A percentile compares a stretch with the other conserved stretches of the same genome.
Conservation (phyloP, 2,888 invertebrate genomes). For the Cistogaster globosa region DNA sequence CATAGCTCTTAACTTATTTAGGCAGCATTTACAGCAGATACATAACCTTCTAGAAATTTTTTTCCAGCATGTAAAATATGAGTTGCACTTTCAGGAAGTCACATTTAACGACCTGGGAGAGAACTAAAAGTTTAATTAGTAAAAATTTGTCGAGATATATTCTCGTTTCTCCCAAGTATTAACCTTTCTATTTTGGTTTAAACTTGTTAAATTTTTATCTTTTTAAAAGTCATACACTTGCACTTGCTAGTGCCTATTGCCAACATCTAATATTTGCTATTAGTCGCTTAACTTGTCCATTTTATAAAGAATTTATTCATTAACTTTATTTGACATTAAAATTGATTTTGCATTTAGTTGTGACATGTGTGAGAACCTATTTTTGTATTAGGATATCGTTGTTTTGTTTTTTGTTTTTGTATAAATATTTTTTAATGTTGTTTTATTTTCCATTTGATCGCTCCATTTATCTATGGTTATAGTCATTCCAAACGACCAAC, state of each 20-base stretch:
- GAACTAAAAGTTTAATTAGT: too few relatives aligned
- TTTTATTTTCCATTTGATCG: conserved; percentile 54
- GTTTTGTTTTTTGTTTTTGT: conserved; percentile 4
- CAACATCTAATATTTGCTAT: background rate
- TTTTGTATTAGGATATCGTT: conserved; percentile 17
- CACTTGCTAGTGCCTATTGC: background rate
- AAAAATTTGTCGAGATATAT: too few relatives aligned
- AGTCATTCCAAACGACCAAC: conserved; percentile 43
- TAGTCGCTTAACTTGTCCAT: conserved; percentile 21
- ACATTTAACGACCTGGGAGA: too few relatives aligned
- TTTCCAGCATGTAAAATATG: too few relatives aligned
- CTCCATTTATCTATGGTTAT: conserved; percentile 54
- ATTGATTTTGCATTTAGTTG: conserved; percentile 68
- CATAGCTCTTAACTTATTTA: too few relatives aligned
- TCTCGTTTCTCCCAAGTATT: too few relatives aligned
- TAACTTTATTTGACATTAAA: conserved; percentile 67
- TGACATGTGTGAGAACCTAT: conserved; percentile 69
- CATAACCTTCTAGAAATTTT: too few relatives aligned
- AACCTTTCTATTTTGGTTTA: too few relatives aligned
- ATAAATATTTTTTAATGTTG: conserved; percentile 4
- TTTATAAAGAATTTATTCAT: conserved; percentile 57
- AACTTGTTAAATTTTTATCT: too few relatives aligned
- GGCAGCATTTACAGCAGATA: too few relatives aligned
- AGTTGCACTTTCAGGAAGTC: too few relatives aligned
- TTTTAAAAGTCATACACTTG: too few relatives aligned